phyloP scores from a whole-genome alignment of 2,113 vertebrate species.

The Apteryx mantelli region DNA sequence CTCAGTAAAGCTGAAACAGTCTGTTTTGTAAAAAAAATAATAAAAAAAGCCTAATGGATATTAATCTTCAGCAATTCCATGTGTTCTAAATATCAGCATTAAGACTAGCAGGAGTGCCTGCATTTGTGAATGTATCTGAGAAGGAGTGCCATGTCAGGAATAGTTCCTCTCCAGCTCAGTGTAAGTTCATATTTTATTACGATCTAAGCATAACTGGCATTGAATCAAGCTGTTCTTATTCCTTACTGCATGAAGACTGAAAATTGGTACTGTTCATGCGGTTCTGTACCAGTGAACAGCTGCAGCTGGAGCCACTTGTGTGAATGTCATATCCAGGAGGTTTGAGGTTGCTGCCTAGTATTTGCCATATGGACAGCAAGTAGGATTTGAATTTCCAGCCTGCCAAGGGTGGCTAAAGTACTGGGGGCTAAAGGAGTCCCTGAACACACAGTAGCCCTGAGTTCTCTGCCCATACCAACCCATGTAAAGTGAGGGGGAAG shows the following conservation, averaged over 20 bases:
- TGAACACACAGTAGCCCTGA: fast-evolving
- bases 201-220: background rate
- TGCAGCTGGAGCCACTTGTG: background rate
- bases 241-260: background rate
- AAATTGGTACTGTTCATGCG: background rate
- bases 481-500: background rate
- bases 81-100: background rate
- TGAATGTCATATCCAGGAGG: background rate
- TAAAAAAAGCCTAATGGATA: background rate
- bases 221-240: background rate
- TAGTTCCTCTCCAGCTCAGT: background rate
- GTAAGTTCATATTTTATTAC: background rate
- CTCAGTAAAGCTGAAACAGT: background rate
- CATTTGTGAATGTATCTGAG: background rate
- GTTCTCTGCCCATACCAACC: background rate
- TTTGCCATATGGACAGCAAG: background rate
- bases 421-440: background rate
- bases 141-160: background rate
- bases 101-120: background rate
- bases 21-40: background rate
- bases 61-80: background rate
- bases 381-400: background rate
- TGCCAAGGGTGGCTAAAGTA: background rate
- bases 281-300: background rate
- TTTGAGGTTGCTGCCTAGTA: background rate